Evolutionary conservation across 1,140 invertebrate species (phyloP).

Genomic region (Musca vetustissima): DNA sequence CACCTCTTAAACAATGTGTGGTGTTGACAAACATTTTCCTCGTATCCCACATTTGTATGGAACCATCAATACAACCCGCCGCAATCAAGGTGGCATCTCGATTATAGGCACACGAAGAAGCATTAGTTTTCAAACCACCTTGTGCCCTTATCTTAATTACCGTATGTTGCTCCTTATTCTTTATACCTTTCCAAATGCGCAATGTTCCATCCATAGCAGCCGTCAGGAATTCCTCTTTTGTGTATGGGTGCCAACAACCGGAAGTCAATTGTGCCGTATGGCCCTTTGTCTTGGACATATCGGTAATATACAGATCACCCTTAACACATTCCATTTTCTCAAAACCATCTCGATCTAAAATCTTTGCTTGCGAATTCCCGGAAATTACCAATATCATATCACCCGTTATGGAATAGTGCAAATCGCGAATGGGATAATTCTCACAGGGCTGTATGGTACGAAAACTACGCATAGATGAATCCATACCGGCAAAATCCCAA

Average conservation of each 20-base stretch:
- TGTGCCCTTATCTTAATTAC: conserved; percentile 88
- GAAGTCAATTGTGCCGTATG: conserved; percentile 90
- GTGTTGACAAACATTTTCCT: conserved; percentile 83
- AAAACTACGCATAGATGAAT: conserved; percentile 85
- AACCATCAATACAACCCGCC: conserved; percentile 92
- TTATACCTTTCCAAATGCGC: conserved; percentile 84
- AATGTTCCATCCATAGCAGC: conserved; percentile 91
- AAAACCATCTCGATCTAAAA: conserved; percentile 94
- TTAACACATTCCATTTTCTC: conserved; percentile 95
- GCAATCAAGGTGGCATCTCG: conserved; percentile 87
- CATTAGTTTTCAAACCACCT: conserved; percentile 86
- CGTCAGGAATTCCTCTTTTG: conserved; percentile 91
- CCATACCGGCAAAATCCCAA: conserved; percentile 99
- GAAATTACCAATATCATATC: conserved; percentile 92
- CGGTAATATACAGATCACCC: conserved; percentile 94
- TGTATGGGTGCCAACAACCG: conserved; percentile 92
- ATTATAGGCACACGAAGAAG: conserved; percentile 82
- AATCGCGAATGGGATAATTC: conserved; percentile 87
- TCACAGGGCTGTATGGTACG: conserved; percentile 91
- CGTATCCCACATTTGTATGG: conserved; percentile 97
- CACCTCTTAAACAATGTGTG: conserved; percentile 72
- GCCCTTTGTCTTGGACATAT: conserved; percentile 93
- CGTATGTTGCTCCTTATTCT: conserved; percentile 71
- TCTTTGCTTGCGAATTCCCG: conserved; percentile 90
- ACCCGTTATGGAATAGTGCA: conserved; percentile 92